Base-by-base conservation (phyloP, 1,140 invertebrate genomes). In the Atta texana region DNA sequence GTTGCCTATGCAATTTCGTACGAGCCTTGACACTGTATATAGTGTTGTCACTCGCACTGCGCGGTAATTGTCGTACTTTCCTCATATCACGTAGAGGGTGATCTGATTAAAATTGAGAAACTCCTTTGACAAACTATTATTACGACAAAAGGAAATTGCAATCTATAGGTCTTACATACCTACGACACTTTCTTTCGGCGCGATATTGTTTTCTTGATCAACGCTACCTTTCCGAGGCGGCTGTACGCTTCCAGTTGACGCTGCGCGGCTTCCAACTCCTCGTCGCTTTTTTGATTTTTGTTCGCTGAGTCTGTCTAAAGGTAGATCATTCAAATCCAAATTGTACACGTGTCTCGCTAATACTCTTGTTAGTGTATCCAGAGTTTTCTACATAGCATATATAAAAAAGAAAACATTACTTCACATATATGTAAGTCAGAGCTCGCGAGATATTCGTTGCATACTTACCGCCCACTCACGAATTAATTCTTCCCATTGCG, bases 401-500 rank as follows among this genome's bases (percentile, higher is more conserved):
- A 87, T 55, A 72, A 59, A 90, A 55, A 69, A 75, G 63, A 57
- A 34, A 49, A 18, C 34, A 53, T 66, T 61, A 63, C 44, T n/a
- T 34, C 3, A 28, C 12, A 51, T 18, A 7, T 7, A 5, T 31
- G 44, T 24, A 24, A 75, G 4, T 53, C n/a, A 12, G 18, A 55
- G 21, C 39, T 63, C 12, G 39, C 1, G 24, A 49, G 18, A 28
- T 28, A 66, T 39, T 66, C 18, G 53, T 63, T 31, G 7, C 61
- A 14, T 64, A 96, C 97, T 97, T 96, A 98, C 98, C 71, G 98
- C 98, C 99, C 99, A 99, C 94, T 99, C 98, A 87, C 97, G 97
- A 87, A 99, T 98, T 0, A 99, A 96, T 94, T 99, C 98, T 93
- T 99, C 98, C 97, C 98, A 99, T 88, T 98, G 97, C 1, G 98